These are phyloP conservation scores for Chaetogeoica ovagalla DNA, from an alignment of 2,888 invertebrate species.

Conservation along the genomic window DNA sequence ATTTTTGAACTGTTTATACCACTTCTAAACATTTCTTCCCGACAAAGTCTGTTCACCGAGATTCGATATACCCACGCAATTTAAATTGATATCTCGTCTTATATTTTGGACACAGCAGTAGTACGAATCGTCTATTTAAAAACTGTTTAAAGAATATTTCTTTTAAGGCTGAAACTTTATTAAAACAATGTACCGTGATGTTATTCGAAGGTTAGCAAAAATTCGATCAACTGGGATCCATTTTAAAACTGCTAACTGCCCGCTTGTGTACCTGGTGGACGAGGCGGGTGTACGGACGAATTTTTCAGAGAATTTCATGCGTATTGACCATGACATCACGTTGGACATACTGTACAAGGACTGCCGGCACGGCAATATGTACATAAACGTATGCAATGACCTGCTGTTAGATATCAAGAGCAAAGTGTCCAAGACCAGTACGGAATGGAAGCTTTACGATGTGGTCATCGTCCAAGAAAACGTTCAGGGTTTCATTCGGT, in stretches of 20 bases:
- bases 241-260: constrained; percentile 15
- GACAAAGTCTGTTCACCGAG: too few species aligned
- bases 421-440: neutral
- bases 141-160: too few species aligned
- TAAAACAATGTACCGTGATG: too few species aligned
- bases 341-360: constrained; percentile 29
- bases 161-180: too few species aligned
- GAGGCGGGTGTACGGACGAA: constrained; percentile 42
- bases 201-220: constrained; percentile 14
- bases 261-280: constrained; percentile 38
- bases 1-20: too few species aligned
- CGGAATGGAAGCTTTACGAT: constrained; percentile 20
- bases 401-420: constrained; percentile 16
- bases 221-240: constrained; percentile 21
- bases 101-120: too few species aligned
- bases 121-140: too few species aligned
- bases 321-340: constrained; percentile 24
- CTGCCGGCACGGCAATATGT: constrained; percentile 30
- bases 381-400: constrained; percentile 29
- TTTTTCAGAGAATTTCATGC: constrained; percentile 27
- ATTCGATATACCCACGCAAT: too few species aligned
- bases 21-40: too few species aligned
- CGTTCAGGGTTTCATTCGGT: constrained; percentile 31
- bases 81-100: too few species aligned
- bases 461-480: constrained; percentile 22